Evolutionary conservation across 30 jellyfish, hydroid and myxozoan species (phyloP).

Genomic region (Hydractinia symbiolongicarpus): DNA sequence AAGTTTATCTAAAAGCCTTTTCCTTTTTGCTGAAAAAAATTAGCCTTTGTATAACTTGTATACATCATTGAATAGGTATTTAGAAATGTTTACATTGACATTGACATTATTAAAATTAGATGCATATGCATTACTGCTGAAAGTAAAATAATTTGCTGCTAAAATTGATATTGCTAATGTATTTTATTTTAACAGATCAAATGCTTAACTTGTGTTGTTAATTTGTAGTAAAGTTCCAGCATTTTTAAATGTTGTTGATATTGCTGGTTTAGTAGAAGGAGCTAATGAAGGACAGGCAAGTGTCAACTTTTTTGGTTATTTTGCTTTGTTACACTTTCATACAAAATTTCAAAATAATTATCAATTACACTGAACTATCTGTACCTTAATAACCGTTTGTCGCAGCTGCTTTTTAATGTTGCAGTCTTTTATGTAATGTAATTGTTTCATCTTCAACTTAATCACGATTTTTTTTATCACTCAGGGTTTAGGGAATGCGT

Average conservation of each 20-base stretch:
- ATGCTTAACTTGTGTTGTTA: neutral
- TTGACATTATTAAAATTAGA: too few relatives aligned
- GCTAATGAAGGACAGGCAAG: slow-evolving; percentile 90
- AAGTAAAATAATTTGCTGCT: too few relatives aligned
- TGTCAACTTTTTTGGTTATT: neutral
- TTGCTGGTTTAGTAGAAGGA: slow-evolving; percentile 97
- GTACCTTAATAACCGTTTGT: too few relatives aligned
- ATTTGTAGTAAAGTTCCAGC: slow-evolving; percentile 89
- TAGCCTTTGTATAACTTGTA: too few relatives aligned
- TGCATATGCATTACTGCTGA: too few relatives aligned
- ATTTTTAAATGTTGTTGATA: slow-evolving; percentile 85
- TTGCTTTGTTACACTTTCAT: neutral
- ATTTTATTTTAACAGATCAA: neutral
- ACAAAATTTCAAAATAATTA: neutral
- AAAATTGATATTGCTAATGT: neutral
- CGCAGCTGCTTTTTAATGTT: too few relatives aligned
- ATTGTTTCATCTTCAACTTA: neutral
- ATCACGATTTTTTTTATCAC: neutral
- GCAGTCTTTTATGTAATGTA: too few relatives aligned
- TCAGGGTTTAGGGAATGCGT: slow-evolving; percentile 98
- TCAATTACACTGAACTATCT: neutral
- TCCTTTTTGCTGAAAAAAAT: too few relatives aligned
- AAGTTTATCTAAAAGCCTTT: too few relatives aligned
- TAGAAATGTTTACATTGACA: too few relatives aligned
- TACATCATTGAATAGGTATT: too few relatives aligned